Conservation (phyloP, 2,888 invertebrate genomes). For the Phania funesta region DNA sequence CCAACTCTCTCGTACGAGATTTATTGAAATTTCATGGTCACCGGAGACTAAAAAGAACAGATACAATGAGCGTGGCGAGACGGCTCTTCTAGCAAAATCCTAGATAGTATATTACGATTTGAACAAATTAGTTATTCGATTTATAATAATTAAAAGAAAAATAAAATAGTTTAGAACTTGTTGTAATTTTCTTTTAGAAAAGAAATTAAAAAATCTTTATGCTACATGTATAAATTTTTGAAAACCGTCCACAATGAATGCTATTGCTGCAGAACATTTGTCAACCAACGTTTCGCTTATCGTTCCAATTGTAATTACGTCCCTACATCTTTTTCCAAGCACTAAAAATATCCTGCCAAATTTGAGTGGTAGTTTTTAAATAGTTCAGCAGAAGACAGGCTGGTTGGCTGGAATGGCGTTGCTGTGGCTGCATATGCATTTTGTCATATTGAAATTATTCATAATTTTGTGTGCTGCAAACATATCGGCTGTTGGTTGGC, state of each 20-base stretch:
- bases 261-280: no score
- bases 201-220: no score
- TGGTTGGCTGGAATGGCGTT: slow-evolving; percentile 21
- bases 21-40: no score
- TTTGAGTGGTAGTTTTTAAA: slow-evolving; percentile 36
- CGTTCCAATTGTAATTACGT: slow-evolving; percentile 2
- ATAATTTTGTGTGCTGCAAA: slow-evolving; percentile 44
- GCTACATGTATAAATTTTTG: background rate
- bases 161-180: no score
- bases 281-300: background rate
- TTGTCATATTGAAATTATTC: slow-evolving; percentile 58
- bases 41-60: no score
- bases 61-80: no score
- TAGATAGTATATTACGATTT: no score
- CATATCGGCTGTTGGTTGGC: slow-evolving; percentile 39
- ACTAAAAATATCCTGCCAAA: background rate
- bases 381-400: slow-evolving; percentile 9
- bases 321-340: background rate
- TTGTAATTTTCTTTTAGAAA: no score
- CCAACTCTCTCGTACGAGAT: no score
- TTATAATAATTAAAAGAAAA: no score
- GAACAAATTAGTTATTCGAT: no score
- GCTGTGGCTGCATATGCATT: slow-evolving; percentile 52
- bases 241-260: background rate
- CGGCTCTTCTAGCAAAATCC: no score